Conservation (phyloP, 2,888 invertebrate species). For the Crepidodera aurea region DNA sequence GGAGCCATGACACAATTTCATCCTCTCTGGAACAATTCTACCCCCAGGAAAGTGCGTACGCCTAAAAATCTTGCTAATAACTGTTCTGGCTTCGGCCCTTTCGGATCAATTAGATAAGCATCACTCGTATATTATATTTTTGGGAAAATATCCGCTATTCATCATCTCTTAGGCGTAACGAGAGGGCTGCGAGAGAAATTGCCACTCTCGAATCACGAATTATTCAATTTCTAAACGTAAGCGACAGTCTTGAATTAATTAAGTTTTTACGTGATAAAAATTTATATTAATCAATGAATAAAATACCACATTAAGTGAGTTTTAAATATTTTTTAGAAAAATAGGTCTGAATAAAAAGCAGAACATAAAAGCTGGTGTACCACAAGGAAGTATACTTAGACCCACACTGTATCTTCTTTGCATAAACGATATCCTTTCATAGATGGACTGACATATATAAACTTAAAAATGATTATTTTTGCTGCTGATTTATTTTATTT, state of each 20-base stretch:
- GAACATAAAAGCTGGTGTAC: no score
- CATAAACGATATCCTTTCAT: no score
- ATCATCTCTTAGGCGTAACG: neutral
- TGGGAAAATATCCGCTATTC: constrained; percentile 2
- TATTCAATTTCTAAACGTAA: neutral
- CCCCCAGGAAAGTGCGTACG: constrained; percentile 6
- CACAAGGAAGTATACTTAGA: no score
- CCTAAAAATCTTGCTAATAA: constrained; percentile 2
- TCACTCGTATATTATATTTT: constrained; percentile 6
- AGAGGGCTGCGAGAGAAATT: neutral
- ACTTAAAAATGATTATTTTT: no score
- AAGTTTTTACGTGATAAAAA: constrained; percentile 2
- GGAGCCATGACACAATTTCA: constrained; percentile 5
- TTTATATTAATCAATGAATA: neutral
- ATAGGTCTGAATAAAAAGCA: no score
- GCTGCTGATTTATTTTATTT: no score
- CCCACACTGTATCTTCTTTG: no score
- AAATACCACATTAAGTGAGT: no score
- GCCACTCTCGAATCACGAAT: neutral
- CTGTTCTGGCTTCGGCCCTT: constrained; percentile 4
- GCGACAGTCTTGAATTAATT: neutral
- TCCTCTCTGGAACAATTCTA: neutral
- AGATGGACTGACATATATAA: no score
- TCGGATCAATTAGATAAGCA: constrained; percentile 8
- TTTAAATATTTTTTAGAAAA: no score